Evolutionary conservation across 2,797 vertebrate species (phyloP).

Genomic region (Linurgus olivaceus): DNA sequence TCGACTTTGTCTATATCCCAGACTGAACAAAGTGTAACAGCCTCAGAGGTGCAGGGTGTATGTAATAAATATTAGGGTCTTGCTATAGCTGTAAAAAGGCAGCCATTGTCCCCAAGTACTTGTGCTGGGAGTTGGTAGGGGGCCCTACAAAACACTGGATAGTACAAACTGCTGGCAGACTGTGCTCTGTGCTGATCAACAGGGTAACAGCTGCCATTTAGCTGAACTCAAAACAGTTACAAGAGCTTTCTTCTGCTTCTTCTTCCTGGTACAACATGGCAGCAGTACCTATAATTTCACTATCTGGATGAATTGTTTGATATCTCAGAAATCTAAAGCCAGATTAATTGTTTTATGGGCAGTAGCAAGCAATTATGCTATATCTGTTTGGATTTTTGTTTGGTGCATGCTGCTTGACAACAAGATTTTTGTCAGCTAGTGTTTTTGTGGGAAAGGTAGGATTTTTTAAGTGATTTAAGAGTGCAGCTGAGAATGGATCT

Average conservation of each 20-base stretch:
- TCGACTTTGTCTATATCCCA: background rate
- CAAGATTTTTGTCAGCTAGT: background rate
- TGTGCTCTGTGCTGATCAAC: background rate
- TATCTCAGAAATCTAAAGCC: background rate
- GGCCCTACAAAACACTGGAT: background rate
- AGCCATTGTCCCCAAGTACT: background rate
- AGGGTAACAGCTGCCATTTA: background rate
- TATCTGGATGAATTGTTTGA: background rate
- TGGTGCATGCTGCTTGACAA: background rate
- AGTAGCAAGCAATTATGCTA: background rate
- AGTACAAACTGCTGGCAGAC: background rate
- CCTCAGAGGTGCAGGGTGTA: accelerated
- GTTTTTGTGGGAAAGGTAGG: background rate
- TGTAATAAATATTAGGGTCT: background rate
- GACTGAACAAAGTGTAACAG: background rate
- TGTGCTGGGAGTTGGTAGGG: background rate
- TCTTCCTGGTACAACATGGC: background rate
- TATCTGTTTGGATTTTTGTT: background rate
- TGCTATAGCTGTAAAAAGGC: background rate
- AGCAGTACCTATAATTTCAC: background rate
- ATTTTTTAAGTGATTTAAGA: background rate
- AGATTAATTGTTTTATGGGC: background rate
- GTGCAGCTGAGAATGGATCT: background rate
- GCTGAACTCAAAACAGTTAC: background rate
- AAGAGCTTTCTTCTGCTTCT: background rate